A percentile compares a stretch with the other conserved stretches of the same genome.
These are phyloP conservation scores for Acomys russatus DNA, from an alignment of 2,797 vertebrate genomes.

Conservation along the genomic window DNA sequence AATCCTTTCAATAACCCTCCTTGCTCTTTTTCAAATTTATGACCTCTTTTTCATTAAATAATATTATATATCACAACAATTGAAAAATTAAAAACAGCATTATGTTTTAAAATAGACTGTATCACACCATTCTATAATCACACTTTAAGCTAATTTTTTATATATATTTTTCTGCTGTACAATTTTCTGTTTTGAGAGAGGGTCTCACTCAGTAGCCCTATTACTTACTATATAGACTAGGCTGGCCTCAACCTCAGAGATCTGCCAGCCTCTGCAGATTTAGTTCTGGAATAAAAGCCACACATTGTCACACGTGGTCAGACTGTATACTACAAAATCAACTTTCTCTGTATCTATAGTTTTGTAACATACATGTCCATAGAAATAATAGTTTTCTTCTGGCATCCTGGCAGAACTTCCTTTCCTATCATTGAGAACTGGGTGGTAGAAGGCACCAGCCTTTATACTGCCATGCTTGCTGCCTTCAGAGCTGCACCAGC, in stretches of 20 bases:
- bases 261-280: background rate
- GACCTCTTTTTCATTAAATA: background rate
- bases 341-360: slow-evolving; percentile 1
- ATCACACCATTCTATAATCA: background rate
- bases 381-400: background rate
- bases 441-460: background rate
- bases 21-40: background rate
- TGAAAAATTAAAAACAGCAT: background rate
- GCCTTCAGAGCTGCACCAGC: background rate
- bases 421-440: slow-evolving; percentile 33
- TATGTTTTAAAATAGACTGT: background rate
- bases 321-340: background rate
- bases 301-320: background rate
- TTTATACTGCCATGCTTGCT: background rate
- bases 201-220: background rate
- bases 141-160: background rate
- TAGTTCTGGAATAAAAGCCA: background rate
- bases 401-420: background rate
- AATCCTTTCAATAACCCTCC: background rate
- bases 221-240: background rate
- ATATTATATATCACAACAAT: background rate
- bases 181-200: background rate
- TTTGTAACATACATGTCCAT: background rate
- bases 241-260: background rate
- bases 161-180: background rate